Conservation (phyloP, 2,888 invertebrate genomes). For the Shargacucullia verbasci region DNA sequence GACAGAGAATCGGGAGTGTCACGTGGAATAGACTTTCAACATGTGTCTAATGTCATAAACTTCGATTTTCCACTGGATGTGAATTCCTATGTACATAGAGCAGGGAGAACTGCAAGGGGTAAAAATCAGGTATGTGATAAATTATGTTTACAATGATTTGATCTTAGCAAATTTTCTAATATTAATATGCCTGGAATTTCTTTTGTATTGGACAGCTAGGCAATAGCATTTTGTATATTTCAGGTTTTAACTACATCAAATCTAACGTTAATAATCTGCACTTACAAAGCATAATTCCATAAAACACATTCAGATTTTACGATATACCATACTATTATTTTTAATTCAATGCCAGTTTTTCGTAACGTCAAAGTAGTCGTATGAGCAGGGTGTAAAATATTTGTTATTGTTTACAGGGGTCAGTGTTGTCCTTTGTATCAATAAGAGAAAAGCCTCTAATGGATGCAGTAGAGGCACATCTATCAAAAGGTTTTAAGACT, state of each 20-base stretch:
- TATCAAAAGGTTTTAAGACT: slow-evolving; percentile 91
- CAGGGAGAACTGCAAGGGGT: slow-evolving; percentile 97
- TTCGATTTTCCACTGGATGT: slow-evolving; percentile 98
- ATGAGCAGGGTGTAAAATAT: background rate
- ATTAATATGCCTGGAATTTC: too few species aligned
- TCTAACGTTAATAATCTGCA: too few species aligned
- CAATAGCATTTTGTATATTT: too few species aligned
- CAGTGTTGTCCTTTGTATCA: slow-evolving; percentile 96
- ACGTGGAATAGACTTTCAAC: slow-evolving; percentile 99
- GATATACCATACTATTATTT: too few species aligned
- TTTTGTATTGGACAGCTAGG: too few species aligned
- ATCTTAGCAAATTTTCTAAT: too few species aligned
- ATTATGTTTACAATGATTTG: too few species aligned
- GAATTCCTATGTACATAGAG: slow-evolving; percentile 98
- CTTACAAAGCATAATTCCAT: too few species aligned
- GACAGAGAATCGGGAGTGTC: slow-evolving; percentile 99
- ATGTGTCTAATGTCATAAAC: slow-evolving; percentile 99
- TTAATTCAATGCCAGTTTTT: too few species aligned
- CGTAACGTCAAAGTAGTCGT: too few species aligned
- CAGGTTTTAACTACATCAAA: too few species aligned
- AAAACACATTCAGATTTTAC: too few species aligned
- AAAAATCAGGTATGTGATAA: slow-evolving; percentile 91
- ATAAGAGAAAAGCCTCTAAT: slow-evolving; percentile 93
- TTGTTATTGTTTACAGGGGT: slow-evolving; percentile 89
- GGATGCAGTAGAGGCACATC: slow-evolving; percentile 92